A percentile compares a stretch with the other conserved stretches of the same genome.
phyloP scores from a whole-genome alignment of 1,140 invertebrate genomes.

The Drosophila orena region DNA sequence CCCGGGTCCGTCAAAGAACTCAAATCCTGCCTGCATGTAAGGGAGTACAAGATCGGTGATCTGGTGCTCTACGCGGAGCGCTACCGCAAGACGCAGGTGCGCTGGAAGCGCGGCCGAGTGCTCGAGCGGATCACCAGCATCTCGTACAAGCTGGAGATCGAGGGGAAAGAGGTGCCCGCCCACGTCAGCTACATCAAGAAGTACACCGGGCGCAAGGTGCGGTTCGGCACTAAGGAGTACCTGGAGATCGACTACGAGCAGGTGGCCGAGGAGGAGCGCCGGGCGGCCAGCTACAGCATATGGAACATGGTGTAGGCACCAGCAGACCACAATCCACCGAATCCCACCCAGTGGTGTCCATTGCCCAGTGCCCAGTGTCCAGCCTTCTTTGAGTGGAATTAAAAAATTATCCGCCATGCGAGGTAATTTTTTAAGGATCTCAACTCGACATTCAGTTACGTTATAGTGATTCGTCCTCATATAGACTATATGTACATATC shows the following conservation, averaged over 20 bases:
- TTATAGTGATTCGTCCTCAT: constrained; percentile 60
- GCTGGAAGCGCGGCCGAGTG: constrained; percentile 75
- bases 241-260: constrained; percentile 83
- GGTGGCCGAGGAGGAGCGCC: constrained; percentile 76
- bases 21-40: constrained; percentile 74
- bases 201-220: constrained; percentile 77
- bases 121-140: constrained; percentile 80
- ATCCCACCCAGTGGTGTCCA: constrained; percentile 25
- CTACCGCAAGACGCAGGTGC: constrained; percentile 76
- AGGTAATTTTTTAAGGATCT: constrained; percentile 76
- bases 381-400: constrained; percentile 68
- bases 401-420: constrained; percentile 46
- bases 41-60: constrained; percentile 77
- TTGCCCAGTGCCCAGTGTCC: constrained; percentile 12
- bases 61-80: constrained; percentile 77
- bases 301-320: constrained; percentile 77
- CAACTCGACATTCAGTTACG: constrained; percentile 76
- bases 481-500: background rate
- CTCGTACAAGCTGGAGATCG: constrained; percentile 78
- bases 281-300: constrained; percentile 80
- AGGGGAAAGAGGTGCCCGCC: constrained; percentile 77
- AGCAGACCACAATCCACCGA: background rate
- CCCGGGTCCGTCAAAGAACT: constrained; percentile 50
- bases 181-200: constrained; percentile 83
- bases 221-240: constrained; percentile 82